A percentile compares a stretch with the other conserved stretches of the same genome.
These are phyloP conservation scores for Neolamprologus ventralis DNA, from an alignment of 2,113 vertebrate species.

Conservation along the genomic window DNA sequence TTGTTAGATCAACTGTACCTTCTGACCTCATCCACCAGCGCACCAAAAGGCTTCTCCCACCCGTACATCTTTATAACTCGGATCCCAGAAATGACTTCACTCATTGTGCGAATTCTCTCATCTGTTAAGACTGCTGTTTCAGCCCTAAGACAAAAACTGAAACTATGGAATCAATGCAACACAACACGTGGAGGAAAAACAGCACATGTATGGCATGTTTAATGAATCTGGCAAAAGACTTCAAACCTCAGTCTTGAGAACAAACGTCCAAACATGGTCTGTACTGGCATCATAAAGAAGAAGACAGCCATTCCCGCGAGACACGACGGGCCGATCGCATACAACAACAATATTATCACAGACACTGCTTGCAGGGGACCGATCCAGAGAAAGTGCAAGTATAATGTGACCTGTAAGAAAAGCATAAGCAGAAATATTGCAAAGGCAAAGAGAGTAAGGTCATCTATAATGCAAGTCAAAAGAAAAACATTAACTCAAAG, in stretches of 20 bases:
- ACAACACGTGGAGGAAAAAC: not conserved
- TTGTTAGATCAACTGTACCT: conserved; percentile 53
- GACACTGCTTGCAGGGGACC: conserved; percentile 80
- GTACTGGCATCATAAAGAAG: conserved; percentile 81
- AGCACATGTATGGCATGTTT: not conserved
- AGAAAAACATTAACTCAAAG: not conserved
- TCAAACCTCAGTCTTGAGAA: conserved; percentile 82
- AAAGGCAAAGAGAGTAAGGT: not conserved
- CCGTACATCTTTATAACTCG: conserved; percentile 98
- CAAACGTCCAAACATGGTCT: conserved; percentile 79
- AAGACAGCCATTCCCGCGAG: conserved; percentile 84
- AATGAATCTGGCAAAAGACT: not conserved
- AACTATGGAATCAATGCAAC: not conserved
- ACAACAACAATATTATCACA: conserved; percentile 79
- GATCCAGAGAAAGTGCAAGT: conserved; percentile 89
- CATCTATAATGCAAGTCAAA: not conserved
- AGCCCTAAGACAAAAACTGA: conserved; percentile 64
- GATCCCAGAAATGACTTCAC: conserved; percentile 93
- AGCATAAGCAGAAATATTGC: not conserved
- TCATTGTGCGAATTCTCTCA: conserved; percentile 89
- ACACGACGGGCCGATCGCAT: conserved; percentile 83
- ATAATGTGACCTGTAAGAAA: conserved; percentile 79
- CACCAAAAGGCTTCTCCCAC: conserved; percentile 88
- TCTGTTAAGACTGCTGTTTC: conserved; percentile 85
- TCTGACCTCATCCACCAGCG: conserved; percentile 79